Base-by-base conservation (phyloP, 2,888 invertebrate species). In the Isotomurus palustris region DNA sequence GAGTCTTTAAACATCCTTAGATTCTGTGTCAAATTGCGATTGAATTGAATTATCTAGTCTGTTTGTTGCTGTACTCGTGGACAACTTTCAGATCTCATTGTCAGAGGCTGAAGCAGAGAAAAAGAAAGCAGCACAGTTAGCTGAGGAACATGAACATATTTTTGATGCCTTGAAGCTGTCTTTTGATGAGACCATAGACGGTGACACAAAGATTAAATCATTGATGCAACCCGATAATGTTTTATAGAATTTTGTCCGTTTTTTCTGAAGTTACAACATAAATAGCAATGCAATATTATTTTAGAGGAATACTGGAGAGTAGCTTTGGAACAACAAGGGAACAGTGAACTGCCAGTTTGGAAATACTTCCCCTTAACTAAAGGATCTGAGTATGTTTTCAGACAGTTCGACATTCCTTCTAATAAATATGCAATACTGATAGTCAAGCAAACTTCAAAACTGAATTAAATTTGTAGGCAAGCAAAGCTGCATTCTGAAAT, bases 31-130 rank as follows among this genome's bases (percentile, higher is more conserved):
- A 10, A 32, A 32, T 14, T 32, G 14, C 14, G 14, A 32, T 14
- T 14, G 8, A 10, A 14, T 40, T 40, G 24, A 22, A 53, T 65
- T n/a, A n/a, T n/a, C 65, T 19, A 73, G 73, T 53, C 56, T 74
- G 24, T 72, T 74, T 49, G 73, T 74, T 19, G 74, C 74, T 29
- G 74, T 74, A 1, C 60, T 74, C 19, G 73, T 73, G 17, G 73
- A 73, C 50, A 73, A 73, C 50, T 73, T 73, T 53, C 73, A 73
- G 48, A 55, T 73, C 22, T 64, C 73, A 1, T 53, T 73, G 17
- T 70, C 72, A 27, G 71, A 69, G 19, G 67, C 71, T 12, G 66
- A 67, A 54, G 55, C 62, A 10, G 32, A 48, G 19, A 57, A 58
- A 32, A 44, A 55, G 19, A 60, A 56, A 36, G 58, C 58, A 41